Evolutionary conservation across 1,140 invertebrate species (phyloP).

Genomic region (Drosophila oshimai): DNA sequence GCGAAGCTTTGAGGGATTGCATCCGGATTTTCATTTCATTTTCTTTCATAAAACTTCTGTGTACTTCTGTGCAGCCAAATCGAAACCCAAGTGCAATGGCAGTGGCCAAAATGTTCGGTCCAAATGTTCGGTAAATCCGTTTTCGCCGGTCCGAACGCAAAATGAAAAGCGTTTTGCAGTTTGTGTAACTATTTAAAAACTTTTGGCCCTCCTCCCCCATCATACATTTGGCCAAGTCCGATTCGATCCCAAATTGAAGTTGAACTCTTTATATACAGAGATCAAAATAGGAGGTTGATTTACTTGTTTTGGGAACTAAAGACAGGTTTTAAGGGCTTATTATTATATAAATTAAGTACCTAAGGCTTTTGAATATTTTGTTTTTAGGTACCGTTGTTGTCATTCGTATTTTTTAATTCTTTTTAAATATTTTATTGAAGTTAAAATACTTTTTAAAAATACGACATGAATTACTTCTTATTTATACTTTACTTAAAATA

Average conservation of each 20-base stretch:
- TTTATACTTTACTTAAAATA: too few relatives aligned
- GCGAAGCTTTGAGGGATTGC: constrained; percentile 35
- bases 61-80: constrained; percentile 63
- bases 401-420: too few relatives aligned
- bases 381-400: too few relatives aligned
- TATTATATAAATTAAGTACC: background rate
- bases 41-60: constrained; percentile 71
- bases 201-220: constrained; percentile 19
- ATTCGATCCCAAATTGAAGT: constrained; percentile 15
- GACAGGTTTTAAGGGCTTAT: background rate
- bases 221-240: background rate
- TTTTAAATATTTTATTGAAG: too few relatives aligned
- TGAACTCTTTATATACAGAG: background rate
- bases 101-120: constrained; percentile 23
- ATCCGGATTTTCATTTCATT: constrained; percentile 68
- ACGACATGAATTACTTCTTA: too few relatives aligned
- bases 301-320: background rate
- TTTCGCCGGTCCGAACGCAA: constrained; percentile 34
- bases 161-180: constrained; percentile 59
- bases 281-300: background rate
- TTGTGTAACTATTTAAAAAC: constrained; percentile 70
- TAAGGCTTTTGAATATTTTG: too few relatives aligned
- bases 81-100: constrained; percentile 56
- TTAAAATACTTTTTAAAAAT: too few relatives aligned
- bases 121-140: constrained; percentile 57